Evolutionary conservation across 1,140 invertebrate species (phyloP).

Genomic region (Aphis gossypii): DNA sequence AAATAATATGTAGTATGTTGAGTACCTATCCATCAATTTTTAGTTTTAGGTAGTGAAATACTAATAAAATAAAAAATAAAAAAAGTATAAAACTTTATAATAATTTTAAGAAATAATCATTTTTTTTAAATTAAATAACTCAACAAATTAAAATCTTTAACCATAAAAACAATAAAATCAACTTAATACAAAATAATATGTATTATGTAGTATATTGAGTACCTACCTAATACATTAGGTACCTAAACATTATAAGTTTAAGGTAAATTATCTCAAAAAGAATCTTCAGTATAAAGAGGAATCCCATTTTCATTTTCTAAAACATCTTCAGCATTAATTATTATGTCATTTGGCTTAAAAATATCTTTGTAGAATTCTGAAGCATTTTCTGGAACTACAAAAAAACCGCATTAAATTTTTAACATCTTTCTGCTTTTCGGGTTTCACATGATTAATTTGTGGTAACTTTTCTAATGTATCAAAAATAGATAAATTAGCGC

Average conservation of each 20-base stretch:
- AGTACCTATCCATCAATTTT: too few species aligned
- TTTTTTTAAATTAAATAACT: neutral
- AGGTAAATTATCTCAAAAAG: neutral
- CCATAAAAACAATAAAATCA: neutral
- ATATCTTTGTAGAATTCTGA: neutral
- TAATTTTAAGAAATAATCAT: neutral
- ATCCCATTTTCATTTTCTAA: constrained; percentile 8
- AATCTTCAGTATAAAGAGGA: neutral
- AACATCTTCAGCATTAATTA: neutral
- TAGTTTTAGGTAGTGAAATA: too few species aligned
- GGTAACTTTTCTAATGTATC: neutral
- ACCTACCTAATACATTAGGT: too few species aligned
- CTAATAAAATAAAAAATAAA: neutral
- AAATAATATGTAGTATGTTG: neutral
- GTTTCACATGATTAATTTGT: neutral
- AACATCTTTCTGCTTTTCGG: neutral
- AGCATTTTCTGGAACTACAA: neutral
- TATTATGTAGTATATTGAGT: neutral
- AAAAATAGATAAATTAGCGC: constrained; percentile 9
- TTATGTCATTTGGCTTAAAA: neutral
- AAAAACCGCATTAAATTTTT: neutral
- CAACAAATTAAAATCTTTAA: neutral
- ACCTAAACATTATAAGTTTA: neutral
- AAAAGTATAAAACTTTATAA: neutral
- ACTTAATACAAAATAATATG: neutral